Conservation (phyloP, 2,888 invertebrate genomes). For the Beris morrisii region DNA sequence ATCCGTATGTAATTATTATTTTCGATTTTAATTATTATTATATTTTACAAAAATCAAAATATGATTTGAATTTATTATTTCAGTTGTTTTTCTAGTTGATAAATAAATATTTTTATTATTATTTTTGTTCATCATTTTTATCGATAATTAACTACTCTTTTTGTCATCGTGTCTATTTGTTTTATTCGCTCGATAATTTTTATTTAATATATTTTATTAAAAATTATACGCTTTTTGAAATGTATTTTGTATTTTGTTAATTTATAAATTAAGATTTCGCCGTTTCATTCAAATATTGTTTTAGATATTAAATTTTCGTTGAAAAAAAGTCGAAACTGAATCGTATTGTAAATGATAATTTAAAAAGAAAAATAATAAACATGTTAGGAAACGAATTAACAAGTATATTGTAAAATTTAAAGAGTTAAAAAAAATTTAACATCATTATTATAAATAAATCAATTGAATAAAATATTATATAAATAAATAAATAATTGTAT, state of each 20-base stretch:
- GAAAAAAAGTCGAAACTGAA: slow-evolving; percentile 1
- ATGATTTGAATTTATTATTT: background rate
- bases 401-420: background rate
- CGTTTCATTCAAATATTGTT: background rate
- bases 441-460: too few species aligned
- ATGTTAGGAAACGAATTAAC: background rate
- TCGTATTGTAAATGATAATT: background rate
- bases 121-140: slow-evolving; percentile 2
- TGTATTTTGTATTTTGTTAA: too few species aligned
- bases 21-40: background rate
- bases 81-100: slow-evolving; percentile 2
- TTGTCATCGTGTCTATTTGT: background rate
- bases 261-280: too few species aligned
- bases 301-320: slow-evolving; percentile 3
- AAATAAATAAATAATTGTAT: too few species aligned
- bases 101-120: slow-evolving; percentile 17
- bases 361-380: background rate
- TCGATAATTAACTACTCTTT: slow-evolving; percentile 1
- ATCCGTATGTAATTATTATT: slow-evolving; percentile 15
- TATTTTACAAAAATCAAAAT: background rate
- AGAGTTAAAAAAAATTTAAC: too few species aligned
- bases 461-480: too few species aligned
- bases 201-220: background rate
- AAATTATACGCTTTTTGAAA: background rate
- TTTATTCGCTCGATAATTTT: slow-evolving; percentile 4